Evolutionary conservation across 2,797 vertebrate species (phyloP), one percentile per base, ranked within the genome.

Genomic region (Nyctibius grandis): DNA sequence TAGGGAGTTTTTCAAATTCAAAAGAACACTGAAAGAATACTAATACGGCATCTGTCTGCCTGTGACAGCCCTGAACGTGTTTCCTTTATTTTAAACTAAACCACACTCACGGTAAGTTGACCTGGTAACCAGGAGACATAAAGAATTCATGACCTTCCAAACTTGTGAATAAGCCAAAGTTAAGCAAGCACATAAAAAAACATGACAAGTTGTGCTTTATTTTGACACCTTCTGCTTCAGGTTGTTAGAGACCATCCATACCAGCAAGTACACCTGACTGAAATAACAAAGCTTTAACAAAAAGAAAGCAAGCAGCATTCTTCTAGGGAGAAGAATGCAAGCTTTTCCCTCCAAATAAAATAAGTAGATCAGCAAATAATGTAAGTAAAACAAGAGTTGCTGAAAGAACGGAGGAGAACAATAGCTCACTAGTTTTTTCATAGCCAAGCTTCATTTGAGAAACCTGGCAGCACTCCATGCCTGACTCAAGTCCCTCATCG

Each of bases 401-500:
- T 85, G 72, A 54, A 54, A 91, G 63, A 73, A 78, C 0, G 1
- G 36, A 54, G 10, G 11, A 50, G 45, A 89, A 94, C 85, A 91
- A 78, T 3, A 84, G 86, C 65, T 72, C 40, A 3, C n/a, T 11
- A 53, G 13, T 4, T 15, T 22, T 22, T 61, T 33, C 13, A 65
- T 10, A 38, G 74, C 69, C 69, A 78, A 64, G 70, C 45, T 56
- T 28, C 20, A 28, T 11, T 6, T 11, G 69, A 54, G 44, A 63
- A 65, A 48, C 44, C 63, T 19, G 81, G 67, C 72, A 70, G 44
- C 2, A 6, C 59, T 31, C 61, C 9, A 38, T 2, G n/a, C 38
- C 87, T 38, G 21, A 5, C 42, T 8, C 13, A 12, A 2, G 20
- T 2, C 18, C 38, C 76, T 33, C 44, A 1, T 3, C 2, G 2